Conservation (phyloP, 2,797 vertebrate genomes). For the Enteromius afrohamiltoni region DNA sequence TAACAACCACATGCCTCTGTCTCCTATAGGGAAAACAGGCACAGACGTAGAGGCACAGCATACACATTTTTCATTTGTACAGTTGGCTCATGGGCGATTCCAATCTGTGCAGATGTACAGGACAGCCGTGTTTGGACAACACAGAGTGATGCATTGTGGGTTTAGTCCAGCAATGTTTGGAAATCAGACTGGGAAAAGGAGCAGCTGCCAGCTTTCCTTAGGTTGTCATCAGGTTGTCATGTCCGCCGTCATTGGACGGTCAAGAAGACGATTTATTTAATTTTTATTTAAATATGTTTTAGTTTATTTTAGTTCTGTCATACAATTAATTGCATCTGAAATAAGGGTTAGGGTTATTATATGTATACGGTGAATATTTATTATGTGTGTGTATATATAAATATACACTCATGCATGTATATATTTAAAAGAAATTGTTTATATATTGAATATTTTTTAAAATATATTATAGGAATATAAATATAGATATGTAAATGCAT, state of each 20-base stretch:
- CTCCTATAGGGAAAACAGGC: constrained; percentile 9
- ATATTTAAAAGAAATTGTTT: too few relatives aligned
- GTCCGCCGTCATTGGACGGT: neutral
- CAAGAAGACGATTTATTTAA: neutral
- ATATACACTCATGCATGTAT: too few relatives aligned
- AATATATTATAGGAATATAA: too few relatives aligned
- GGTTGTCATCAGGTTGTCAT: constrained; percentile 27
- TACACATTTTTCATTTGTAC: constrained; percentile 38
- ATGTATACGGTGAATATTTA: too few relatives aligned
- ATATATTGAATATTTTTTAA: too few relatives aligned
- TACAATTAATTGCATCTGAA: too few relatives aligned
- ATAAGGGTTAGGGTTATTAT: too few relatives aligned
- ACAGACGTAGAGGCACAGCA: neutral
- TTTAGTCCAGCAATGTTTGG: constrained; percentile 29
- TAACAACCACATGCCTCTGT: constrained; percentile 46
- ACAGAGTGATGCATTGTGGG: constrained; percentile 32
- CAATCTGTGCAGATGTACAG: constrained; percentile 32
- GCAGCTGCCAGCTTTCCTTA: constrained; percentile 39
- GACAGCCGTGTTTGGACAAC: constrained; percentile 40
- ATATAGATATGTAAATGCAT: too few relatives aligned
- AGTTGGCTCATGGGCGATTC: constrained; percentile 44
- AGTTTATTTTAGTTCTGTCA: neutral
- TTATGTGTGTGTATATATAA: too few relatives aligned
- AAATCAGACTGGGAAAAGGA: constrained; percentile 33
- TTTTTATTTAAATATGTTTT: neutral